phyloP scores from a whole-genome alignment of 2,113 vertebrate genomes.

The Suncus etruscus region DNA sequence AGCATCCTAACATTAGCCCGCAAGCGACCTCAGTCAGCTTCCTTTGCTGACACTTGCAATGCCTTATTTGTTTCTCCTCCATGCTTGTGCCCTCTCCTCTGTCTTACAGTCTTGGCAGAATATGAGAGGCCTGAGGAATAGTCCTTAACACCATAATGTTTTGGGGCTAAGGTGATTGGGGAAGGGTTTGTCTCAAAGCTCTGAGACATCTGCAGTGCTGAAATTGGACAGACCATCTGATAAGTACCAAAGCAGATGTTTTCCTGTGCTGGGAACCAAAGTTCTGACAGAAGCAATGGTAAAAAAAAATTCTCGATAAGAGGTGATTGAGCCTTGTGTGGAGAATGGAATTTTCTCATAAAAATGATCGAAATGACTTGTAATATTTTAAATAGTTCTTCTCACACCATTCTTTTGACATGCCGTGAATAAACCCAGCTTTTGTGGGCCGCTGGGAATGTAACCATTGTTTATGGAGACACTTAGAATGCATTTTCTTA shows the following conservation, averaged over 20 bases:
- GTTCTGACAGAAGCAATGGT: conserved; percentile 45
- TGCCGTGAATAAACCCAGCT: conserved; percentile 46
- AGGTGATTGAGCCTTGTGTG: conserved; percentile 54
- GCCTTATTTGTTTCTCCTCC: not conserved
- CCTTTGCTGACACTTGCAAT: conserved; percentile 15
- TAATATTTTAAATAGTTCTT: conserved; percentile 67
- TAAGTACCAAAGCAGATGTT: conserved; percentile 23
- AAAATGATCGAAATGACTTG: conserved; percentile 64
- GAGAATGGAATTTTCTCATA: conserved; percentile 62
- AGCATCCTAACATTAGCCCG: too few species aligned
- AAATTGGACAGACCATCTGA: not conserved
- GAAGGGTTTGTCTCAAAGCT: conserved; percentile 44
- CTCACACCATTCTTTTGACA: conserved; percentile 46
- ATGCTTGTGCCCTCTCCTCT: not conserved
- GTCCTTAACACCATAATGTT: not conserved
- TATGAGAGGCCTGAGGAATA: not conserved
- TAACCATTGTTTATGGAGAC: conserved; percentile 59
- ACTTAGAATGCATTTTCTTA: conserved; percentile 54
- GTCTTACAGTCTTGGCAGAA: not conserved
- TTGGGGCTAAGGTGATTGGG: conserved; percentile 34
- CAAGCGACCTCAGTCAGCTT: not conserved
- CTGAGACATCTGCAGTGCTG: not conserved
- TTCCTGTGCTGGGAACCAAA: conserved; percentile 48
- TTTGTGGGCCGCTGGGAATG: conserved; percentile 62
- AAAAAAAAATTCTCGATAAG: conserved; percentile 47